Conservation (phyloP, 2,888 invertebrate species). For the Acrobasis consociella region DNA sequence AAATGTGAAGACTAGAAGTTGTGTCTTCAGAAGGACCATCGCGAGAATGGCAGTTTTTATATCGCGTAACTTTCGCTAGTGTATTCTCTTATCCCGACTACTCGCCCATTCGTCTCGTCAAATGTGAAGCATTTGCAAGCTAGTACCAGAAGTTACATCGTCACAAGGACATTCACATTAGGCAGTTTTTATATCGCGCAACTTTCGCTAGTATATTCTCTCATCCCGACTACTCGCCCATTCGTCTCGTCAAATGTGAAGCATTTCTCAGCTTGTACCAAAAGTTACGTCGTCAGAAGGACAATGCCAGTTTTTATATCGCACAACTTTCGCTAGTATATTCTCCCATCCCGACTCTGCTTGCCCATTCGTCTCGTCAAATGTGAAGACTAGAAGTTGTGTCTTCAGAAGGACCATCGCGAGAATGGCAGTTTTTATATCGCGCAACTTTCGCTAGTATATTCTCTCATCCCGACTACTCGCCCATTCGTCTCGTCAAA, state of each 20-base stretch:
- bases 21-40: constrained; percentile 1
- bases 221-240: no score
- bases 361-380: not conserved
- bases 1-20: constrained; percentile 23
- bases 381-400: constrained; percentile 23
- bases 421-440: constrained; percentile 18
- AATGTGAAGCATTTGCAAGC: no score
- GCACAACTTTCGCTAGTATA: no score
- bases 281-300: no score
- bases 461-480: no score
- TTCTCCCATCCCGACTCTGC: no score
- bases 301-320: no score
- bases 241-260: no score
- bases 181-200: constrained; percentile 19
- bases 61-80: constrained; percentile 17
- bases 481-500: no score
- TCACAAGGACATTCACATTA: not conserved
- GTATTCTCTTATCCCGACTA: constrained; percentile 20
- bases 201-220: constrained; percentile 25
- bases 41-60: constrained; percentile 15
- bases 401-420: not conserved
- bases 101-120: not conserved
- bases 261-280: no score
- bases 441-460: constrained; percentile 17
- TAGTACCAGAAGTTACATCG: constrained; percentile 25